A percentile compares a stretch with the other conserved stretches of the same genome.
Evolutionary conservation across 2,113 vertebrate genomes (phyloP).

Genomic region (Podilymbus podiceps): DNA sequence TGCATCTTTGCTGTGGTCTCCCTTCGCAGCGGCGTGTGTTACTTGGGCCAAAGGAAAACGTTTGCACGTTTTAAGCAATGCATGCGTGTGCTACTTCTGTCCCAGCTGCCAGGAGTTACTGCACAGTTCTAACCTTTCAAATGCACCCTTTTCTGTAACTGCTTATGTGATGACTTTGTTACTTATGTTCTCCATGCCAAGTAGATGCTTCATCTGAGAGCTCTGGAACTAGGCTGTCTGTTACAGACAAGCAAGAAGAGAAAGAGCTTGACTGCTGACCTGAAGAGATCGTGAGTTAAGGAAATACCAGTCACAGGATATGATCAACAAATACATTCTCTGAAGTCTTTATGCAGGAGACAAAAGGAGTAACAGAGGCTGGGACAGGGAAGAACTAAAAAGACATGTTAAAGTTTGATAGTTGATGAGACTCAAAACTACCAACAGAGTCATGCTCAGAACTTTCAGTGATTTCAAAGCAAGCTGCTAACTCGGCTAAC

Average conservation of each 20-base stretch:
- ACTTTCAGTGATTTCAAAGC: neutral
- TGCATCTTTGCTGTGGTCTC: neutral
- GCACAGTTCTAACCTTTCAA: neutral
- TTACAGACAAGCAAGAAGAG: no score
- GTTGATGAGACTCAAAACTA: neutral
- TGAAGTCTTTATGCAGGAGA: neutral
- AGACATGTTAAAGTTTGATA: neutral
- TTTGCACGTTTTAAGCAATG: rapidly evolving
- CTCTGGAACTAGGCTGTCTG: neutral
- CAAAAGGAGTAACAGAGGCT: no score
- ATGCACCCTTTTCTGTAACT: rapidly evolving
- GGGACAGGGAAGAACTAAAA: neutral
- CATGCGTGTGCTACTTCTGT: no score
- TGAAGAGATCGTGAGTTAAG: rapidly evolving
- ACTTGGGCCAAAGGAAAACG: neutral
- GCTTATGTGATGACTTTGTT: neutral
- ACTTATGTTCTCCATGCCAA: rapidly evolving
- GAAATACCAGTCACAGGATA: neutral
- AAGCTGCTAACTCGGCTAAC: neutral
- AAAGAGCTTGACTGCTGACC: neutral
- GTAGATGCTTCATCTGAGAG: neutral
- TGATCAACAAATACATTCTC: rapidly evolving
- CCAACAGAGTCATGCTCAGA: rapidly evolving
- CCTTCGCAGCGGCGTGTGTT: neutral
- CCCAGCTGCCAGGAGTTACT: neutral